These are phyloP conservation scores for Homarus americanus DNA, from an alignment of 1,140 invertebrate genomes.

Conservation along the genomic window DNA sequence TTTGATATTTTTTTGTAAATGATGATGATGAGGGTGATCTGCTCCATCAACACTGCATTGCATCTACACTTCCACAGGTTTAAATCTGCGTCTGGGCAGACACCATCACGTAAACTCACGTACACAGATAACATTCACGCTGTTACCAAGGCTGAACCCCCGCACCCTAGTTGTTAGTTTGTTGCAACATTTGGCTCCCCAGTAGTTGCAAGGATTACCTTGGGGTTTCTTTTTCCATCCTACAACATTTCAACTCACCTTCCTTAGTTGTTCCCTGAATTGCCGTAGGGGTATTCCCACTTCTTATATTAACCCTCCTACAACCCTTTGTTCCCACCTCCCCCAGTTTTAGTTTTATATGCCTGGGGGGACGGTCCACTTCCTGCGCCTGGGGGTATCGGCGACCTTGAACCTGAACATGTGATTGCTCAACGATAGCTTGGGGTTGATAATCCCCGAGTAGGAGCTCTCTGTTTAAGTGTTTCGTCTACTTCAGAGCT, in stretches of 20 bases:
- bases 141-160: background rate
- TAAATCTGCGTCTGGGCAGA: no score
- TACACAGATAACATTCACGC: no score
- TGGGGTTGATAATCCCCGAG: no score
- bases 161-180: background rate
- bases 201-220: background rate
- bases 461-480: no score
- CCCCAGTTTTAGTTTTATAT: no score
- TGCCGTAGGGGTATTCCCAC: no score
- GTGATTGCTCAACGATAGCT: no score
- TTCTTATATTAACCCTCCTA: no score
- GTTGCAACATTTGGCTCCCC: background rate
- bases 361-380: background rate
- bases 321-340: no score
- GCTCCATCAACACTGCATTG: background rate
- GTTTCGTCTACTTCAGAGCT: no score
- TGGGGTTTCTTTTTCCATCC: background rate
- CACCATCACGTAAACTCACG: no score
- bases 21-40: background rate
- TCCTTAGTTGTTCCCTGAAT: background rate
- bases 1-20: background rate
- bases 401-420: background rate
- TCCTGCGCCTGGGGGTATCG: background rate
- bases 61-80: background rate
- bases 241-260: background rate